A percentile compares a stretch with the other conserved stretches of the same genome.
Conservation (phyloP, 1,140 invertebrate genomes). For the Luehdorfia chinensis region DNA sequence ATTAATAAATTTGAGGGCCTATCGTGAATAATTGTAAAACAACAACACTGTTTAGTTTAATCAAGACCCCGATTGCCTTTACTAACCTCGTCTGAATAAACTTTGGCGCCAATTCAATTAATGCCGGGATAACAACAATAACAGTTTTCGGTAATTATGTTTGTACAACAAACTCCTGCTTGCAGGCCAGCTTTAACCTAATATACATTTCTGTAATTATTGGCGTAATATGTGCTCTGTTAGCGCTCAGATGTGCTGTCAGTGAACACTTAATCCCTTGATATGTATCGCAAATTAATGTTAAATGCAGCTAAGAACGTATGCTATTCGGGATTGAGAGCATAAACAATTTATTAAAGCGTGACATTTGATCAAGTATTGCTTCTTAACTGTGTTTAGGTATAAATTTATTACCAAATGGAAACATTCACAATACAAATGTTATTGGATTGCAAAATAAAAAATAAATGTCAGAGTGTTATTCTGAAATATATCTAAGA, state of each 20-base stretch:
- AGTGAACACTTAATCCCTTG: constrained; percentile 7
- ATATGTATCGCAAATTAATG: background rate
- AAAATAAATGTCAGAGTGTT: too few relatives aligned
- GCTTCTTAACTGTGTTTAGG: too few relatives aligned
- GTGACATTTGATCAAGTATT: too few relatives aligned
- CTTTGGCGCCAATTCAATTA: constrained; percentile 64
- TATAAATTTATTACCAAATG: too few relatives aligned
- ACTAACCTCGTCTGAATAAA: constrained; percentile 64
- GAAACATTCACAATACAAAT: too few relatives aligned
- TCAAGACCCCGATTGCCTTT: constrained; percentile 56
- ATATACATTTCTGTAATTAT: constrained; percentile 22
- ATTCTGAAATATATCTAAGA: too few relatives aligned
- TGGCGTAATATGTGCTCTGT: constrained; percentile 4
- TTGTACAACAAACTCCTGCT: constrained; percentile 39
- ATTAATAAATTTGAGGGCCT: constrained; percentile 21
- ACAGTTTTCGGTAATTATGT: constrained; percentile 63
- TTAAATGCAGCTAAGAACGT: constrained; percentile 8
- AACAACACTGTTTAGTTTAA: constrained; percentile 66
- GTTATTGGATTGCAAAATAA: too few relatives aligned
- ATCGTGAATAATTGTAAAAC: constrained; percentile 52
- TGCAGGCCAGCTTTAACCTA: constrained; percentile 26
- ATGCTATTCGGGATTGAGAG: background rate
- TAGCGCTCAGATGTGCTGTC: constrained; percentile 2
- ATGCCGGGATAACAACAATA: constrained; percentile 61
- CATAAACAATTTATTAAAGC: background rate